phyloP scores from a whole-genome alignment of 2,797 vertebrate species.

The Sebastolobus altivelis region DNA sequence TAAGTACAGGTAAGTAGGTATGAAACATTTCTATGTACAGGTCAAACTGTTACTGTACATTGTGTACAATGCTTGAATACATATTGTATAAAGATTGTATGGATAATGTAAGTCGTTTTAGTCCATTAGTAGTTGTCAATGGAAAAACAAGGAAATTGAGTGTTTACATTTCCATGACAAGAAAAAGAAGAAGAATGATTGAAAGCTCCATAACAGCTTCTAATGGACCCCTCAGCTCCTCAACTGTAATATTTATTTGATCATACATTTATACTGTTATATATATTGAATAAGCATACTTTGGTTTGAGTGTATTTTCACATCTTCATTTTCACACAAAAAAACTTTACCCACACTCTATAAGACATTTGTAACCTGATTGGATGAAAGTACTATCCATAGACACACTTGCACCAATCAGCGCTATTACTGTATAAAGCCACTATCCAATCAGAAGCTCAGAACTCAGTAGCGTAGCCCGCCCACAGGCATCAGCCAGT shows the following conservation, averaged over 20 bases:
- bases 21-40: no score
- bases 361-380: constrained; percentile 43
- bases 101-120: background rate
- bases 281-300: background rate
- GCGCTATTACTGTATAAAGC: constrained; percentile 44
- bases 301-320: background rate
- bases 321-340: background rate
- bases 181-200: background rate
- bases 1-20: background rate
- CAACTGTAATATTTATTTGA: background rate
- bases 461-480: constrained; percentile 24
- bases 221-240: background rate
- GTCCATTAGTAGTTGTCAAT: background rate
- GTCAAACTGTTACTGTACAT: background rate
- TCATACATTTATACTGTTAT: background rate
- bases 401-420: constrained; percentile 63
- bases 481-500: constrained; percentile 74
- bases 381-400: constrained; percentile 55
- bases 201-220: background rate
- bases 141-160: background rate
- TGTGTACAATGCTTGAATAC: background rate
- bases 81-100: background rate
- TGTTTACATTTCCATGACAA: background rate
- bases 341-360: constrained; percentile 1
- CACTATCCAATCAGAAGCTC: constrained; percentile 65